Evolutionary conservation across 2,888 invertebrate genomes (phyloP), one percentile per base, ranked within the genome.

Genomic region (Helicoverpa assulta): DNA sequence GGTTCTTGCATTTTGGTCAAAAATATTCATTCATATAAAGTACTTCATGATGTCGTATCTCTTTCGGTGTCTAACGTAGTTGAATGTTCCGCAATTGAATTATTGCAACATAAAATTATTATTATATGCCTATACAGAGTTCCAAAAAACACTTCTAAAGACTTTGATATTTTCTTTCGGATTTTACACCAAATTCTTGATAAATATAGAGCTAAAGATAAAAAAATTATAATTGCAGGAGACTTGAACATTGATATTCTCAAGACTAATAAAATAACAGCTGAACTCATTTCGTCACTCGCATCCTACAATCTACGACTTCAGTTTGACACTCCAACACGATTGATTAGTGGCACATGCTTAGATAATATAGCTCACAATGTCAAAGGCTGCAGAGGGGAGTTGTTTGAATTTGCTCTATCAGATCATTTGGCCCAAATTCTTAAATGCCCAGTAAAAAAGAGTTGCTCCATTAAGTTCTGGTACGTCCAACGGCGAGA

Each of bases 401-500:
- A 57, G 21, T n/a, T 57, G n/a, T 0, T 57, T 14, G 57, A 57
- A 4, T 14, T 57, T 1, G 56, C 37, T 3, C 12, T 56, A 37
- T 56, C 56, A 18, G 56, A 56, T 18, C 56, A 56, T 18, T 18
- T 16, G 8, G 56, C 56, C 10, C 56, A 56, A 37, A 14, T 56
- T n/a, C 37, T 56, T 18, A 37, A 57, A 40, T 43, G 57, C 12
- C 57, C 57, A 8, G 57, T 57, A 43, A 57, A 43, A 43, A 57
- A 43, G 19, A 57, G 19, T 19, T 51, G 51, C 51, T 19, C 51
- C 19, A 19, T 51, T 51, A 51, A 51, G 19, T 51, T 8, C 6
- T 51, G 40, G 40, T 57, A 19, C 43, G 14, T 14, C 7, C n/a
- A n/a, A 40, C 8, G 56, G 18, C 37, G 56, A 37, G 56, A 56